Conservation (phyloP, 1,140 invertebrate genomes). For the Mactra quadrangularis region DNA sequence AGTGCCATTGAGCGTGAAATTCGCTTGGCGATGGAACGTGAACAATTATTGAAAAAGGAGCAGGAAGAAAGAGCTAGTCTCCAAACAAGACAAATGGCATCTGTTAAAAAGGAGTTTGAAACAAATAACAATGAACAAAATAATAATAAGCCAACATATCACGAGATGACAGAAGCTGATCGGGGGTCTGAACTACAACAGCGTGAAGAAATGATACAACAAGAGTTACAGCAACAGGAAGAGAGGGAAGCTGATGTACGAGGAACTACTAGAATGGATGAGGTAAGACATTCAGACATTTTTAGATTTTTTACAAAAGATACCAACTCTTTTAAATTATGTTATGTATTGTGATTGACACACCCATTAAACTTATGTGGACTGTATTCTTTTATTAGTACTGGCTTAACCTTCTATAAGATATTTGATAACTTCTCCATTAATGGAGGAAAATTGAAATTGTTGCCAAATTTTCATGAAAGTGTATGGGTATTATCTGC, state of each 20-base stretch:
- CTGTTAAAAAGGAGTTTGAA: constrained; percentile 62
- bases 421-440: too few relatives aligned
- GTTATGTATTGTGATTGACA: neutral
- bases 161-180: constrained; percentile 81
- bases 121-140: constrained; percentile 62
- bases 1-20: constrained; percentile 87
- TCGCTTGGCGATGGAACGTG: constrained; percentile 85
- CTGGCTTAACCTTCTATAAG: neutral
- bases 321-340: too few relatives aligned
- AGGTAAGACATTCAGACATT: constrained; percentile 18
- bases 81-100: constrained; percentile 64
- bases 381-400: neutral
- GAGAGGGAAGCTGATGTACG: constrained; percentile 52
- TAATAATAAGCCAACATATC: constrained; percentile 74
- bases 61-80: constrained; percentile 72
- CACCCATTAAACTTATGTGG: too few relatives aligned
- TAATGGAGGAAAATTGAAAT: too few relatives aligned
- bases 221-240: constrained; percentile 66
- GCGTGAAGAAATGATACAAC: constrained; percentile 63
- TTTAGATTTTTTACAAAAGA: neutral
- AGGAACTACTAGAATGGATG: constrained; percentile 51
- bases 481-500: too few relatives aligned
- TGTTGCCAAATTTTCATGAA: too few relatives aligned
- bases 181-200: constrained; percentile 75
- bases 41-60: constrained; percentile 79